Percentiles rank a stretch among this genome's conserved stretches.
Evolutionary conservation across 2,797 vertebrate genomes (phyloP).

Genomic region (Cossypha dichroa): DNA sequence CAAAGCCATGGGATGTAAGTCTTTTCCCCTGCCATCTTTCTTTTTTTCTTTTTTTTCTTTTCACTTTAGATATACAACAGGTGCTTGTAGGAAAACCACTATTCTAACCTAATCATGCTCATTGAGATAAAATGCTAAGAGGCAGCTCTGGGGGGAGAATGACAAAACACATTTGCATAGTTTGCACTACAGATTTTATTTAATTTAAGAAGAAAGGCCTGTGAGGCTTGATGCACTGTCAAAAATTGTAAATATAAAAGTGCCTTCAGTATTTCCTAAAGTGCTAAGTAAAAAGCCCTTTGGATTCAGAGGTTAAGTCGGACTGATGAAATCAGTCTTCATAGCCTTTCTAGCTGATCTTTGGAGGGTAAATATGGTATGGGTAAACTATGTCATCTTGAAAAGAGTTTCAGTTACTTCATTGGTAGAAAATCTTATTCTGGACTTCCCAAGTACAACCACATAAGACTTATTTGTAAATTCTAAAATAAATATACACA

Average conservation of each 20-base stretch:
- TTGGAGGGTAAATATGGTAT: background rate
- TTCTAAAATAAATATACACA: background rate
- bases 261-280: conserved; percentile 43
- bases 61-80: background rate
- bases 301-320: background rate
- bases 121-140: conserved; percentile 36
- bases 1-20: background rate
- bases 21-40: rapidly evolving
- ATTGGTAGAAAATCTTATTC: background rate
- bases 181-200: conserved; percentile 39
- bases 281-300: background rate
- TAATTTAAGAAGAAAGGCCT: conserved; percentile 46
- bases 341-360: background rate
- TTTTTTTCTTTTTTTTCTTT: background rate
- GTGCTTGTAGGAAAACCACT: background rate
- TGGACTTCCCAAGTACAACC: background rate
- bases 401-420: background rate
- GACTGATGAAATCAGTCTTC: background rate
- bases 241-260: conserved; percentile 38
- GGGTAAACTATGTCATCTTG: background rate
- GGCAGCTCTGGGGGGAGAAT: conserved; percentile 18
- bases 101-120: conserved; percentile 21
- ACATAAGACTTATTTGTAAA: background rate
- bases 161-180: conserved; percentile 53
- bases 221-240: conserved; percentile 9